Conservation (phyloP, 2,113 vertebrate species). For the Grammomys surdaster region DNA sequence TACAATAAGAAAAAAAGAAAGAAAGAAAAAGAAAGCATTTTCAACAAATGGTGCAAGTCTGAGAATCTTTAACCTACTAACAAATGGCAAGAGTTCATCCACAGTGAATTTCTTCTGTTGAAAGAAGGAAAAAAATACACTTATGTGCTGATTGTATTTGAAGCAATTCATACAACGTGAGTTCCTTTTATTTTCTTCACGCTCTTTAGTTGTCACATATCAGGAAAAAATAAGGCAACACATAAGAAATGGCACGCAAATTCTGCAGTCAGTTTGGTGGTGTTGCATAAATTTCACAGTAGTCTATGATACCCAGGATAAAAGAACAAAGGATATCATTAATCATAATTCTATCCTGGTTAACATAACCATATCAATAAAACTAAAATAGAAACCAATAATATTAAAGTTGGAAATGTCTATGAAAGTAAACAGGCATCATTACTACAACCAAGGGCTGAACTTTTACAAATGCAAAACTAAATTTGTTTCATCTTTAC, state of each 20-base stretch:
- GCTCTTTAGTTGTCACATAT: neutral
- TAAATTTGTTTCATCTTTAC: neutral
- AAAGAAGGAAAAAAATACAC: neutral
- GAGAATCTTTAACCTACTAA: neutral
- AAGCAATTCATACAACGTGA: neutral
- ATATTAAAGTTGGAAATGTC: constrained; percentile 15
- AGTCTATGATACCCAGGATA: neutral
- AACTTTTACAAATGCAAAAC: neutral
- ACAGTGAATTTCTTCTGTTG: neutral
- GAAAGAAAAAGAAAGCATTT: no score
- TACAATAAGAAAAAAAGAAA: no score
- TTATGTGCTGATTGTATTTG: neutral
- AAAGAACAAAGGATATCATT: constrained; percentile 19
- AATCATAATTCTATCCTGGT: constrained; percentile 14
- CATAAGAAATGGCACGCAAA: neutral
- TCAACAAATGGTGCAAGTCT: no score
- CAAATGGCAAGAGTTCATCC: neutral
- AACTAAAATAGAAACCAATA: neutral
- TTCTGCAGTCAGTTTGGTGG: neutral
- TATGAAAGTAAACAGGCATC: neutral
- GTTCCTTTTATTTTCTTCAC: neutral
- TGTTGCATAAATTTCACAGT: neutral
- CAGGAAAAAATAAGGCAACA: neutral
- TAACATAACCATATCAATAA: constrained; percentile 37
- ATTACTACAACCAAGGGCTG: neutral